Percentiles rank a stretch among this genome's conserved stretches.
Evolutionary conservation across 2,113 vertebrate genomes (phyloP).

Genomic region (Geococcyx californianus): DNA sequence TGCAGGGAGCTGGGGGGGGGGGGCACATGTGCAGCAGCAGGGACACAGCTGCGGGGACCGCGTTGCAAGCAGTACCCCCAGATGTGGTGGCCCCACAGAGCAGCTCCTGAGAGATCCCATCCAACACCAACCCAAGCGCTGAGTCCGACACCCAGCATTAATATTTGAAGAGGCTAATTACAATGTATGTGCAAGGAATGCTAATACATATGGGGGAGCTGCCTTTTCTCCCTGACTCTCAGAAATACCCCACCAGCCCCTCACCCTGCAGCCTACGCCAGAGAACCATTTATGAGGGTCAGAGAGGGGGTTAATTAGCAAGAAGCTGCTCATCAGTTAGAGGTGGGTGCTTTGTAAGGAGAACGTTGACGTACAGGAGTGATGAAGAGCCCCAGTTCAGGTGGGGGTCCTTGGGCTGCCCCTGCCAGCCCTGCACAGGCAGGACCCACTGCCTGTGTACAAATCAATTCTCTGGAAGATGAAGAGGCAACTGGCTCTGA

Average conservation of each 20-base stretch:
- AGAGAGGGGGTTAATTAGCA: neutral
- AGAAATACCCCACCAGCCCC: neutral
- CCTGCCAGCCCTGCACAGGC: neutral
- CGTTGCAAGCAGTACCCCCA: neutral
- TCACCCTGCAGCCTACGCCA: accelerated
- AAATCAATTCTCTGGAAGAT: neutral
- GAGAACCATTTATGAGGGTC: neutral
- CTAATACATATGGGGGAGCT: neutral
- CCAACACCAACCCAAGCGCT: neutral
- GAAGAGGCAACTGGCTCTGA: neutral
- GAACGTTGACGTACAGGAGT: accelerated
- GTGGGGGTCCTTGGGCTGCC: neutral
- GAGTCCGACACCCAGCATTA: neutral
- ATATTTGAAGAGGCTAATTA: neutral
- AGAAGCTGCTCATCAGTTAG: neutral
- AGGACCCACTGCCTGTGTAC: accelerated
- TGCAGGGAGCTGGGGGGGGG: neutral
- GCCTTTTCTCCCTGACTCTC: neutral
- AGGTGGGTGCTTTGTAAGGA: neutral
- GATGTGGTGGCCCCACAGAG: neutral
- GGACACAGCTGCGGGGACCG: neutral
- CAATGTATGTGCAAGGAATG: neutral
- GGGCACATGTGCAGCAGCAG: neutral
- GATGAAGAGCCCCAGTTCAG: neutral
- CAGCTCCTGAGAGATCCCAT: neutral